Evolutionary conservation across 2,113 vertebrate species (phyloP), one percentile per base, ranked within the genome.

Genomic region (Albula glossodonta): DNA sequence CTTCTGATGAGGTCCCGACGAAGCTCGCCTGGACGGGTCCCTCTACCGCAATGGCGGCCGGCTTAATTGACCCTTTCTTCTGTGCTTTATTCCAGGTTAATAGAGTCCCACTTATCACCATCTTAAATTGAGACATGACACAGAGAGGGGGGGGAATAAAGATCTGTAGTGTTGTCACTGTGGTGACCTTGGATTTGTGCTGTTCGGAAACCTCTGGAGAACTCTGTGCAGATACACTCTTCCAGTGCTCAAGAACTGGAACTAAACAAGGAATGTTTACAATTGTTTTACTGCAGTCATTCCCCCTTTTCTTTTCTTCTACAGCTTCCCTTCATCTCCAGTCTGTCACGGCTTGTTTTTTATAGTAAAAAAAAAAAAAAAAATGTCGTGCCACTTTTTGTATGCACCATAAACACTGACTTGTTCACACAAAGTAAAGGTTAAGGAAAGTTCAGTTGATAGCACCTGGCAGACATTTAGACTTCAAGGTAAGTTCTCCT

Each of bases 1-100:
- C 81, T 86, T 90, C 89, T 91, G 90, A 93, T 94, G 91, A 94
- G 93, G 91, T 90, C 87, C 89, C 82, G 48, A 88, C 89, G 86
- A 91, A 91, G 87, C 48, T 63, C 87, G 85, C 90, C 74, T 74
- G n/a, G 85, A 87, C 80, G 87, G 86, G 74, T 86, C 88, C 84
- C 88, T 83, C 87, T 86, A 85, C 85, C 70, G 86, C 82, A 85
- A 83, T 51, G 22, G 79, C 4, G 12, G 7, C 48, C 17, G 12
- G 81, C 92, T 92, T 91, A 91, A 90, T 91, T 91, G 86, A 86
- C 88, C 88, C 87, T 86, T 83, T 86, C 13, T 85, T 87, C 66
- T n/a, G 78, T 81, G 56, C 86, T 89, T 90, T 88, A 88, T 86
- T 89, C 84, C 83, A 48, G 84, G 82, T 83, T 90, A 89, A 91